A percentile compares a stretch with the other conserved stretches of the same genome.
These are phyloP conservation scores for Sinopyrophorus schimmeli DNA, from an alignment of 2,888 invertebrate species.

Conservation along the genomic window DNA sequence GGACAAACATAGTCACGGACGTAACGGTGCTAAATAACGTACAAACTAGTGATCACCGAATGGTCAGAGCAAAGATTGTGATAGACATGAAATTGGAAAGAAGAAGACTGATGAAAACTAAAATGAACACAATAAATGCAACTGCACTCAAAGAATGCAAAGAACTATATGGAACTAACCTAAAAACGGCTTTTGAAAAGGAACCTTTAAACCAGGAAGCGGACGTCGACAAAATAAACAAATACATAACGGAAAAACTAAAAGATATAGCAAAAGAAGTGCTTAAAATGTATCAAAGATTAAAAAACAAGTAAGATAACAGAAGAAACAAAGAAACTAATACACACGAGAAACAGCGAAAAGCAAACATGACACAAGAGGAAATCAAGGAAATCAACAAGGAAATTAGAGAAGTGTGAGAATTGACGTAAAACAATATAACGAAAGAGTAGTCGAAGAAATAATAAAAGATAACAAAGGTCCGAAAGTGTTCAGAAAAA, in stretches of 20 bases:
- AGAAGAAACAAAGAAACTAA: conserved; percentile 1
- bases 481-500: too few relatives aligned
- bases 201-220: background rate
- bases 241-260: conserved; percentile 5
- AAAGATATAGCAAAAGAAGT: background rate
- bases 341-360: conserved; percentile 3
- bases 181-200: background rate
- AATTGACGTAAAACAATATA: background rate
- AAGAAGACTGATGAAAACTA: background rate
- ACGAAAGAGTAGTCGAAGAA: background rate
- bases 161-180: background rate
- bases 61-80: background rate
- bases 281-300: background rate
- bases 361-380: background rate
- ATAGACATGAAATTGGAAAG: conserved; percentile 1
- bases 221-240: background rate
- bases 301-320: background rate
- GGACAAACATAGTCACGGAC: background rate
- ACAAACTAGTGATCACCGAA: background rate
- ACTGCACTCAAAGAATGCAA: background rate
- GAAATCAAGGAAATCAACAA: conserved; percentile 3
- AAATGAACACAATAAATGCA: conserved; percentile 1
- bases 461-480: too few relatives aligned
- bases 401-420: conserved; percentile 1
- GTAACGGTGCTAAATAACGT: conserved; percentile 3